A percentile compares a stretch with the other conserved stretches of the same genome.
Conservation (phyloP, 1,140 invertebrate species). For the Drosophila micromelanica region DNA sequence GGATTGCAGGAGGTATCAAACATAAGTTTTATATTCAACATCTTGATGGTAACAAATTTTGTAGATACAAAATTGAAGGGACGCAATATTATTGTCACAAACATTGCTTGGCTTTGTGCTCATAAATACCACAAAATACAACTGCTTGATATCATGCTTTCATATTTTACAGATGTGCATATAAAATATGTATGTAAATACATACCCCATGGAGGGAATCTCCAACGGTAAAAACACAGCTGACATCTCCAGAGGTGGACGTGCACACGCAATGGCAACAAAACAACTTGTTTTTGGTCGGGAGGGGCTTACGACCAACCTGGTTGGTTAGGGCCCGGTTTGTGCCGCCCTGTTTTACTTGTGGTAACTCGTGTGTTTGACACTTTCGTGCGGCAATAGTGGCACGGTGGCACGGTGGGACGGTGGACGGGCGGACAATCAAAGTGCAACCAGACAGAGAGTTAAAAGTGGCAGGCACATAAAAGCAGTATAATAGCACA, state of each 20-base stretch:
- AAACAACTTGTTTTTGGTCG: slow-evolving; percentile 16
- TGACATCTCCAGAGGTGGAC: slow-evolving; percentile 36
- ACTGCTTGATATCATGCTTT: neutral
- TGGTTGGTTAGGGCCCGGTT: too few species aligned
- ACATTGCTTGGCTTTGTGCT: neutral
- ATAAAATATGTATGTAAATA: neutral
- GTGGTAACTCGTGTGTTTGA: slow-evolving; percentile 52
- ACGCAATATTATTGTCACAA: too few species aligned
- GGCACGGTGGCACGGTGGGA: neutral
- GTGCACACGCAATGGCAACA: slow-evolving; percentile 21
- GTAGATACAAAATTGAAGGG: too few species aligned
- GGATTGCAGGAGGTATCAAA: too few species aligned
- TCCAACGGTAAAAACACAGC: slow-evolving; percentile 19
- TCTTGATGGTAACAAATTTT: too few species aligned
- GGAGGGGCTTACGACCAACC: neutral
- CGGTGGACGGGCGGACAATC: too few species aligned
- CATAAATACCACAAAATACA: neutral
- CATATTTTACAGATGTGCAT: neutral
- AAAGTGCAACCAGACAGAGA: slow-evolving; percentile 60
- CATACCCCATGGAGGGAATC: too few species aligned
- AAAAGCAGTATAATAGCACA: slow-evolving; percentile 47
- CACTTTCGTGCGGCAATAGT: slow-evolving; percentile 35
- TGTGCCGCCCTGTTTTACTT: slow-evolving; percentile 10
- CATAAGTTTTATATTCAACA: too few species aligned
- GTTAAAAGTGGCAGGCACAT: slow-evolving; percentile 53